Base-by-base conservation (phyloP, 92 coral and sea anemone genomes). In the Zoanthus gigantus region DNA sequence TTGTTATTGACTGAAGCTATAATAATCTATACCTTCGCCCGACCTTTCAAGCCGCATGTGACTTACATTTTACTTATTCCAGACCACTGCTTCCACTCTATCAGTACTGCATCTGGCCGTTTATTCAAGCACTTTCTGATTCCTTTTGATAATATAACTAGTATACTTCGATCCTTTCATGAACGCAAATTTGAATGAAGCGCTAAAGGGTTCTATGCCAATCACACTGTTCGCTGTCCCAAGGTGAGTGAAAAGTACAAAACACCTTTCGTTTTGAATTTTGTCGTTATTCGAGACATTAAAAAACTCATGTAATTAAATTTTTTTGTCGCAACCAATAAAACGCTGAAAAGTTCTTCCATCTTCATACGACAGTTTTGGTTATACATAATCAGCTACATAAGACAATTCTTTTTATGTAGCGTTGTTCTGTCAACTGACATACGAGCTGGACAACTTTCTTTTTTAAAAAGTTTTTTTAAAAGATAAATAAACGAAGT, bases 101-200 rank as follows among this genome's bases (percentile, higher is more conserved):
- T 67, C 74, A 37, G 47, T 7, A n/a, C 31, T 45, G 67, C 12
- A 81, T 81, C 76, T 67, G 42, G 50, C 58, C 45, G 75, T 28
- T 46, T 63, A 52, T 45, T 48, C 11, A 45, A 18, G 57, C 47
- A 17, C 23, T 81, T 74, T 16, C 16, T 67, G 58, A 66, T 28
- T 53, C 75, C 30, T 45, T 63, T 63, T 63, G 58, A 29, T 46
- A 60, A 9, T 34, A 65, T 42, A 32, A 46, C 37, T 13, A 65
- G 46, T 65, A 23, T 65, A 80, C 56, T 37, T 42, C 74, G 17
- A 57, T 76, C 14, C 72, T 17, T 76, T n/a, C 30, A 5, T 63
- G 5, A 81, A 81, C 65, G 60, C 48, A 52, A 32, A 45, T 80
- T 80, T 80, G 74, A 80, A 80, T 16, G 74, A 66, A 80, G 61